Conservation (phyloP, 2,888 invertebrate species). For the Molorchus minor region DNA sequence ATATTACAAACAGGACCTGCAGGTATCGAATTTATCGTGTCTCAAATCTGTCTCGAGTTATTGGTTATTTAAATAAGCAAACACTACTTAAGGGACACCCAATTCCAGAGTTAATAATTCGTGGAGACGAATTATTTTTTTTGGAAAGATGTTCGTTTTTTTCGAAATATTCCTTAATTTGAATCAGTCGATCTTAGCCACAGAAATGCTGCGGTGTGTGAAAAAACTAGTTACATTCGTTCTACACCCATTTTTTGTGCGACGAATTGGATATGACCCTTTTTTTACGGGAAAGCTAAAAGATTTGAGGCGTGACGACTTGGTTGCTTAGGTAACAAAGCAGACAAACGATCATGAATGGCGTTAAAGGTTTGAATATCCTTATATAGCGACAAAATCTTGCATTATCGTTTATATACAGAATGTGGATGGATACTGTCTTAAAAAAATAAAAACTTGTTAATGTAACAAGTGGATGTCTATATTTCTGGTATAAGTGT, state of each 20-base stretch:
- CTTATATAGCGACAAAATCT: too few relatives aligned
- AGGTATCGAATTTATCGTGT: background rate
- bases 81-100: background rate
- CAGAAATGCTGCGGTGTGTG: slow-evolving; percentile 13
- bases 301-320: slow-evolving; percentile 23
- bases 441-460: too few relatives aligned
- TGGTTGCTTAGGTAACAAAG: background rate
- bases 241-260: slow-evolving; percentile 26
- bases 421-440: too few relatives aligned
- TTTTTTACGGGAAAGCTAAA: slow-evolving; percentile 22
- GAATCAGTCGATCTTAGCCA: slow-evolving; percentile 4
- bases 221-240: slow-evolving; percentile 29
- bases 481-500: too few relatives aligned
- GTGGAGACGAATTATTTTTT: too few relatives aligned
- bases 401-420: too few relatives aligned
- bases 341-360: background rate
- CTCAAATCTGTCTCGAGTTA: background rate
- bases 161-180: slow-evolving; percentile 2
- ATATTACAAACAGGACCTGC: background rate
- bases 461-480: too few relatives aligned
- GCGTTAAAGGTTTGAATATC: too few relatives aligned
- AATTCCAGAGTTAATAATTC: too few relatives aligned
- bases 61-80: background rate
- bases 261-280: slow-evolving; percentile 24
- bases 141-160: background rate